Evolutionary conservation across 1,140 invertebrate species (phyloP), one percentile per base, ranked within the genome.

Genomic region (Planococcus citri): DNA sequence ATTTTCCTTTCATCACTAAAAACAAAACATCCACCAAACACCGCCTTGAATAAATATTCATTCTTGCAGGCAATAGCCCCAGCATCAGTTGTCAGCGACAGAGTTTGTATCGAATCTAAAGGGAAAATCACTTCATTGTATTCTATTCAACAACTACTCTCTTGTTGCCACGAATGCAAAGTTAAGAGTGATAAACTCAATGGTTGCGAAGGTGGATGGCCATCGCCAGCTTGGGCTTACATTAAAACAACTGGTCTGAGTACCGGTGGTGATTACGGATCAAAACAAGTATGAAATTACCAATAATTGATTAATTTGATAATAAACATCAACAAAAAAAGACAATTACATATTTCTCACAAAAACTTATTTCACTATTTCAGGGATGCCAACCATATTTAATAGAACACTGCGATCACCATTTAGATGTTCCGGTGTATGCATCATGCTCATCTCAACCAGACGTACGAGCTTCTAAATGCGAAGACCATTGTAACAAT

Each of bases 61-160:
- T 37, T 14, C 33, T 37, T 24, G 20, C 41, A 75, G 74, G 74
- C 74, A 1, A 69, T 74, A 10, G 41, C 72, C 1, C 68, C 68
- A n/a, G 60, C 72, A 20, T 73, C 73, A 2, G 84, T 86, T 1
- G 88, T 90, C 80, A 84, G 85, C 67, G 88, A 90, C 77, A 77
- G 88, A 57, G 79, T 83, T 58, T 90, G 88, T 75, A 87, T 90
- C 73, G 79, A 81, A 29, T 84, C 82, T 2, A 77, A 81, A 27
- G 84, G 82, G 27, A 78, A 80, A 71, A 71, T 75, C 10, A 80
- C 83, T 57, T 78, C 81, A 68, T 78, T 83, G 68, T 77, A 27
- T 25, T 69, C 68, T 1, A 24, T 22, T 1, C 68, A 69, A 27
- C 37, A 69, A 57, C 6, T 69, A 1, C 9, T 57, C 9, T 69